Percentiles rank a stretch among this genome's conserved stretches.
Evolutionary conservation across 2,797 vertebrate genomes (phyloP).

Genomic region (Rhabdomys pumilio): DNA sequence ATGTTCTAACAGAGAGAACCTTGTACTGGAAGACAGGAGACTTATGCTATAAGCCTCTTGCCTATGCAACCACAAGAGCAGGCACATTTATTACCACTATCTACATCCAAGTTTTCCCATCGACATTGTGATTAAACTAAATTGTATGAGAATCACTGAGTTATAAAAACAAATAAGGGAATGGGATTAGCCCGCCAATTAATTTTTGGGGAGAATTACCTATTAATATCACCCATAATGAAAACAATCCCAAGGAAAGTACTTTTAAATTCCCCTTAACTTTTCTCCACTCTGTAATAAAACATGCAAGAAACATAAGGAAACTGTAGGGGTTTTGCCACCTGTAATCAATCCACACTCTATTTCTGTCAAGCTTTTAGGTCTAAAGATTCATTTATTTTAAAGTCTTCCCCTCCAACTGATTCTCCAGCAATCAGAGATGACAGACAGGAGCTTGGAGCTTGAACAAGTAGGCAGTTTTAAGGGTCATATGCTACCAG

Average conservation of each 20-base stretch:
- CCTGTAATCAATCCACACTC: neutral
- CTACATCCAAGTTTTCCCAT: constrained; percentile 50
- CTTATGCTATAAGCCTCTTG: constrained; percentile 37
- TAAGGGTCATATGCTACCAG: neutral
- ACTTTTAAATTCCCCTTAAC: constrained; percentile 60
- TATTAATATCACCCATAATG: neutral
- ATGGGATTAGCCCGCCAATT: neutral
- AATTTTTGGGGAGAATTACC: neutral
- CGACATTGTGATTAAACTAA: constrained; percentile 48
- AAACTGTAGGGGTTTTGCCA: constrained; percentile 15
- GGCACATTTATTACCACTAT: constrained; percentile 57
- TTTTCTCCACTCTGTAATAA: neutral
- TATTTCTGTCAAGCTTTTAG: neutral
- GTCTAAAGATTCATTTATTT: constrained; percentile 61
- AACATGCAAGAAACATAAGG: constrained; percentile 37
- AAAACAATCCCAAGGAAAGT: constrained; percentile 61
- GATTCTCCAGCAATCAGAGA: constrained; percentile 53
- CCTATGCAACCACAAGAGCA: neutral
- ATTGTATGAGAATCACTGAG: constrained; percentile 7
- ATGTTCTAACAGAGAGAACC: constrained; percentile 64
- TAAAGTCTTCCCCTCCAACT: constrained; percentile 58
- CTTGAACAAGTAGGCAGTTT: constrained; percentile 14
- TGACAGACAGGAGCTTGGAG: neutral
- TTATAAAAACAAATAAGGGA: constrained; percentile 67
- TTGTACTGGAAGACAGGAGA: constrained; percentile 42